phyloP scores from a whole-genome alignment of 2,113 vertebrate genomes.

The Seriola rivoliana region DNA sequence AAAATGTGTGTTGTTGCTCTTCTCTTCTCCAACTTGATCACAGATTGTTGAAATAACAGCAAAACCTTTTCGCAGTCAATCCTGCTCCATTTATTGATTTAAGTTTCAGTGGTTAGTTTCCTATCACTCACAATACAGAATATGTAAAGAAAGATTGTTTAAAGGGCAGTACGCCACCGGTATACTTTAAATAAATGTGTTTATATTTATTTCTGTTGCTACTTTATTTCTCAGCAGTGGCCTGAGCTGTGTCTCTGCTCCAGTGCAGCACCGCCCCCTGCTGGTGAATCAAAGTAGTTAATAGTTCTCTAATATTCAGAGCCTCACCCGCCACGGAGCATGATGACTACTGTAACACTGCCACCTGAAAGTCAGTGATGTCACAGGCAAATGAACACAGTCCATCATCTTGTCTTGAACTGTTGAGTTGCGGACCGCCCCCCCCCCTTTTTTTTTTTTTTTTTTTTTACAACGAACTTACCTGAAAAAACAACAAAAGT shows the following conservation, averaged over 20 bases:
- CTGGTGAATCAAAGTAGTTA: slow-evolving; percentile 22
- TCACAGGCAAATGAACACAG: neutral
- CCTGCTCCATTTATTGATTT: too few relatives aligned
- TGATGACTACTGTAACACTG: neutral
- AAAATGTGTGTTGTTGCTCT: neutral
- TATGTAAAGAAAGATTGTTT: too few relatives aligned
- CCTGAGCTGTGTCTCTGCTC: slow-evolving; percentile 8
- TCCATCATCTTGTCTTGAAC: neutral
- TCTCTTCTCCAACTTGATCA: neutral
- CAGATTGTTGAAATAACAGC: neutral
- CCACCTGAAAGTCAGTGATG: neutral
- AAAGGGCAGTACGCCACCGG: neutral
- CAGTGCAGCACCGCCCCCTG: slow-evolving; percentile 65
- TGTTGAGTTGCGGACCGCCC: neutral
- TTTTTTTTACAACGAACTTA: neutral
- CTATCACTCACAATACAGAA: too few relatives aligned
- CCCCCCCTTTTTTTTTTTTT: neutral
- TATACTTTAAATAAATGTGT: neutral
- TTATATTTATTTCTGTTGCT: neutral
- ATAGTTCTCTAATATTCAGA: too few relatives aligned
- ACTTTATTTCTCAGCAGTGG: neutral
- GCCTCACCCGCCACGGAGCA: neutral
- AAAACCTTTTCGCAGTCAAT: neutral
- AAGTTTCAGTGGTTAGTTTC: too few relatives aligned
- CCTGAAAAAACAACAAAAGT: neutral